Evolutionary conservation across 2,797 vertebrate genomes (phyloP).

Genomic region (Argyrosomus regius): DNA sequence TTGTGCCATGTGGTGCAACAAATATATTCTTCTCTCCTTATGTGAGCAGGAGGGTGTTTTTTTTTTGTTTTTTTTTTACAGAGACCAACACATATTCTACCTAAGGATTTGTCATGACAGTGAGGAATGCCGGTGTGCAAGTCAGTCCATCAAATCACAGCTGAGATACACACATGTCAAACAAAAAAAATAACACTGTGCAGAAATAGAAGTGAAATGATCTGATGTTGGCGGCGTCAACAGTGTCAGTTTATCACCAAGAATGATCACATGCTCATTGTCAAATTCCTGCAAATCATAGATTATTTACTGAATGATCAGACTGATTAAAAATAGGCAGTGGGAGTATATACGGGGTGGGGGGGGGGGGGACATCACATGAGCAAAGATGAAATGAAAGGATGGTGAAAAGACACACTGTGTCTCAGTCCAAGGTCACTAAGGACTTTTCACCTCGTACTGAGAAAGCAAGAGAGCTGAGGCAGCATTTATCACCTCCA

Average conservation of each 20-base stretch:
- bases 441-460: slow-evolving; percentile 43
- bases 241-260: neutral
- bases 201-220: neutral
- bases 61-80: neutral
- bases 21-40: neutral
- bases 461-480: slow-evolving; percentile 45
- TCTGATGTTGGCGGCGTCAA: neutral
- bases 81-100: neutral
- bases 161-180: slow-evolving; percentile 12
- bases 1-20: neutral
- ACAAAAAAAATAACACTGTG: neutral
- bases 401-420: neutral
- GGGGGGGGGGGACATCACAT: neutral
- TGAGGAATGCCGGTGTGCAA: neutral
- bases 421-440: neutral
- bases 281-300: neutral
- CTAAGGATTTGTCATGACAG: neutral
- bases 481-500: slow-evolving; percentile 54
- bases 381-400: neutral
- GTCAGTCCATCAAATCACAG: slow-evolving; percentile 32
- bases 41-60: neutral
- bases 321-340: neutral
- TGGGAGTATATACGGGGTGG: neutral
- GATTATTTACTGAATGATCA: neutral
- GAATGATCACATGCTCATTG: neutral